These are phyloP conservation scores for Sardina pilchardus DNA, from an alignment of 2,113 vertebrate species.

Conservation along the genomic window DNA sequence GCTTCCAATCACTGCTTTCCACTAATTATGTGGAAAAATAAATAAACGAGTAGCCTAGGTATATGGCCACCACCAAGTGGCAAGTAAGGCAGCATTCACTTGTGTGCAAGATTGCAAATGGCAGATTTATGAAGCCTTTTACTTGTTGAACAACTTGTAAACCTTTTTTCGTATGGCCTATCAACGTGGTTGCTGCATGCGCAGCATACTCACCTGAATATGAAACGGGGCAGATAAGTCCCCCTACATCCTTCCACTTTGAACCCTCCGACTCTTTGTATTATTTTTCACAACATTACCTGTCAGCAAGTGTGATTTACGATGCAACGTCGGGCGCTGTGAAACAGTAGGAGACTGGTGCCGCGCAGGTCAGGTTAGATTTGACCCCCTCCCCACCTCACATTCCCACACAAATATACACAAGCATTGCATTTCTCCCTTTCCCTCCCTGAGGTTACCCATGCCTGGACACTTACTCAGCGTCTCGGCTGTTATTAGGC, in stretches of 20 bases:
- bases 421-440: neutral
- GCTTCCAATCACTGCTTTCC: conserved; percentile 30
- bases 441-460: neutral
- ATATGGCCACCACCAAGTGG: neutral
- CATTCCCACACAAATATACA: neutral
- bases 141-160: neutral
- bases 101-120: neutral
- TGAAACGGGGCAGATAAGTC: neutral
- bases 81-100: too few species aligned
- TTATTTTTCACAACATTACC: neutral
- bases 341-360: neutral
- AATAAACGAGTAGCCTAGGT: neutral
- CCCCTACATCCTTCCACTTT: neutral
- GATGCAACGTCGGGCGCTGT: neutral
- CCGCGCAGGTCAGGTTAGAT: conserved; percentile 22
- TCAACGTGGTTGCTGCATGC: neutral
- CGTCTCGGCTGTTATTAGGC: neutral
- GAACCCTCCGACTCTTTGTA: neutral
- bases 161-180: neutral
- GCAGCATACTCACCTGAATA: neutral
- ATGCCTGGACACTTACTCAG: neutral
- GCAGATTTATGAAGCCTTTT: neutral
- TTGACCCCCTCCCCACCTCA: neutral
- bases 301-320: conserved; percentile 26
- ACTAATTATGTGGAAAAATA: conserved; percentile 11